Base-by-base conservation (phyloP, 2,113 vertebrate genomes). In the Datnioides undecimradiatus region DNA sequence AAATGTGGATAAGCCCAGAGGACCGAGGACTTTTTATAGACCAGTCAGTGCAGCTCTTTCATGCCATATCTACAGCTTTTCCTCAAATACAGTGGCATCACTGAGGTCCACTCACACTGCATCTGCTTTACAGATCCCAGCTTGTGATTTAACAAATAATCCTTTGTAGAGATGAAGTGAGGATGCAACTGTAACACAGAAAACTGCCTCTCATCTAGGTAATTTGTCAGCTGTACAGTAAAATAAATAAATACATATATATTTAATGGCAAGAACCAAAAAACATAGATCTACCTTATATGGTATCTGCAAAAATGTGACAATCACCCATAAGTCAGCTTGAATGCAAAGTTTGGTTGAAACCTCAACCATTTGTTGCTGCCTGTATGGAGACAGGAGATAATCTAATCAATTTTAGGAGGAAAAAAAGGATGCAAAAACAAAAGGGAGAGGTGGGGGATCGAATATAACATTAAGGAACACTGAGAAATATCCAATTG, bases 401-500 rank as follows among this genome's bases (percentile, higher is more conserved):
- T 91, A 93, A 95, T 95, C 92, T 91, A 94, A 95, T 94, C 91
- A 93, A 92, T 93, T 91, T 90, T 86, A 75, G 83, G 85, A 64
- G 69, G 58, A 92, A 91, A 73, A 78, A 43, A 76, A 76, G 91
- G 91, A 92, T 83, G 89, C 84, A 88, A 92, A 88, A 94, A 96
- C 95, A 96, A 95, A 96, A 95, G 93, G 91, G 72, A 94, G 90
- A 90, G 75, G 85, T 70, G 76, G 83, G 73, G 87, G 94, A 96
- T 96, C 93, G 94, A 95, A 96, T 93, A 91, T 86, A 96, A 96
- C 96, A 96, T 96, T 94, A 93, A 95, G 93, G 93, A 94, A 95
- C 95, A 95, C 94, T 96, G 93, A 95, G 95, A 96, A 95, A 96
- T 96, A 94, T 93, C 95, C 97, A 96, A 95, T 97, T 97, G 96